Evolutionary conservation across 2,113 vertebrate genomes (phyloP).

Genomic region (Spilogale gracilis): DNA sequence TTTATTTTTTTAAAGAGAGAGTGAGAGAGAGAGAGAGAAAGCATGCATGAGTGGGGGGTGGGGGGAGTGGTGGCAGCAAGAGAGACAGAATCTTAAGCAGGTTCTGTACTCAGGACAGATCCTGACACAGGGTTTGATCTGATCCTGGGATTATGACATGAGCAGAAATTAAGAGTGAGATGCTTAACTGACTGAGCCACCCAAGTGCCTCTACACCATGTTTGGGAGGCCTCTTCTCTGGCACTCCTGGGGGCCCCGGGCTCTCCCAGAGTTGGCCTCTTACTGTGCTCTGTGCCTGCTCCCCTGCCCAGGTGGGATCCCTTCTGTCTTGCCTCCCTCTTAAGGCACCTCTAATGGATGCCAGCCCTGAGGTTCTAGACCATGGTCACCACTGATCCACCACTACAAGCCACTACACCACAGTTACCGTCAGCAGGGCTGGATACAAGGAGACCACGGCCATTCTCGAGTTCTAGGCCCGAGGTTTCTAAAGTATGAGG

Average conservation of each 20-base stretch:
- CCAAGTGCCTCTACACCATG: too few species aligned
- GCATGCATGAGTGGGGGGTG: background rate
- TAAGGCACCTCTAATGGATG: too few species aligned
- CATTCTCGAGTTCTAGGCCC: background rate
- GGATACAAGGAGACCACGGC: fast-evolving
- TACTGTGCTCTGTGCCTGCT: background rate
- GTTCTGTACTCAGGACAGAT: background rate
- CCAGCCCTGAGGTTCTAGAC: background rate
- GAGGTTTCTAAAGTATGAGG: background rate
- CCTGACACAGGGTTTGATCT: background rate
- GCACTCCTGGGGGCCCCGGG: background rate
- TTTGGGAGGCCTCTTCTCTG: background rate
- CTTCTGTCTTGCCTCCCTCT: background rate
- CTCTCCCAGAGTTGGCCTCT: background rate
- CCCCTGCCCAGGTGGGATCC: background rate
- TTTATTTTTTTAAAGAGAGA: background rate
- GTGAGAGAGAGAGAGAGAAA: background rate
- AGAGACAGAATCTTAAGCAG: background rate
- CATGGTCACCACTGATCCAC: too few species aligned
- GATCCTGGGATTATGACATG: background rate
- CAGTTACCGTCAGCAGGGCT: too few species aligned
- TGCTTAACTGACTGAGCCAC: background rate
- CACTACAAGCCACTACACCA: background rate
- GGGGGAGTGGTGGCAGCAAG: background rate
- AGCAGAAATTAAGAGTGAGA: background rate